Evolutionary conservation across 2,888 invertebrate genomes (phyloP), one percentile per base, ranked within the genome.

Genomic region (Eustalomyia histrio): DNA sequence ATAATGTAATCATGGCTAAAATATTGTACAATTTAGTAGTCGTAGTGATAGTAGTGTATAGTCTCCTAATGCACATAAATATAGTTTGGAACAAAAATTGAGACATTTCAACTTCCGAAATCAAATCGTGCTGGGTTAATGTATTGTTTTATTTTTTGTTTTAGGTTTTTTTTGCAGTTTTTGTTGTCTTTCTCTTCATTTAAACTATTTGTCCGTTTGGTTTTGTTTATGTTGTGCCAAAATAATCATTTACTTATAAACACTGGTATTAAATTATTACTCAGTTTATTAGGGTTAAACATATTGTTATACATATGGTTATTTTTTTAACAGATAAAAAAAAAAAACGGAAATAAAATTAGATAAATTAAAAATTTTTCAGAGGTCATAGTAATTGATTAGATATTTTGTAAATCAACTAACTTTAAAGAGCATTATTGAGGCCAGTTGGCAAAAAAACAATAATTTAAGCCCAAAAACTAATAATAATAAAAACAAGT

Each of bases 51-150:
- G n/a, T 47, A n/a, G n/a, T 47, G 16, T 6, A 12, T 0, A 43
- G 43, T 47, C 71, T 74, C 61, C 43, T 35, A 63, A 12, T 52
- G 60, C 33, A 55, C 47, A 72, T 39, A 76, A 75, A 78, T 67
- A 71, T 67, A 71, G 65, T 75, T 57, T 81, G 50, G 63, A 50
- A 61, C 29, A 72, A 76, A 76, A 82, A 84, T 84, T 84, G 83
- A 84, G 84, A 84, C 83, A 83, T 83, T 81, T 80, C 83, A 86
- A 88, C 88, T 89, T 88, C 89, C 88, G 89, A 86, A 89, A 87
- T 85, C 43, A 84, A 89, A 85, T 88, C 88, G 88, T 88, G 88
- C 88, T 85, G 86, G 88, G 88, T 88, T 87, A 89, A 87, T 86
- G 85, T 85, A 86, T 85, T 83, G 84, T 83, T 83, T 82, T 80